Evolutionary conservation across 2,888 invertebrate genomes (phyloP), one percentile per base, ranked within the genome.

Genomic region (Eupelmus urozonus): DNA sequence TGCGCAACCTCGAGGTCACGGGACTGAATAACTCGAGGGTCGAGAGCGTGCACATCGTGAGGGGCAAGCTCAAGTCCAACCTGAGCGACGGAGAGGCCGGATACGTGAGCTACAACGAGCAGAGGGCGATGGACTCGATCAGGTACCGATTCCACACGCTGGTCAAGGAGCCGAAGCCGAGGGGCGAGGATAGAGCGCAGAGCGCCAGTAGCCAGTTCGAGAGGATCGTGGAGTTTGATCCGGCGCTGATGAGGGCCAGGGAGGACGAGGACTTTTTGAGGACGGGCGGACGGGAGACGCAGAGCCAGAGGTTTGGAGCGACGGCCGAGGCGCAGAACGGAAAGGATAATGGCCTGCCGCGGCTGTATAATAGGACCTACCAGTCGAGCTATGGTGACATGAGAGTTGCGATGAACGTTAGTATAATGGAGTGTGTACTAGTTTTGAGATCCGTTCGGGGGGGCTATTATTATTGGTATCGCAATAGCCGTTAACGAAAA

Each of bases 121-220:
- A 86, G 2, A 82, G 83, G 16, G 87, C 85, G 27, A 67, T 88
- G 23, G 89, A 89, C 70, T 84, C 86, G 2, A 85, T 89, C 42
- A 84, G 86, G 34, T 89, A 89, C 77, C 81, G 88, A 51, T 89
- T 88, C 76, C 89, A 89, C 75, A 89, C 88, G 0, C 78, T 88
- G 20, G 83, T 85, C 13, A 88, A 87, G 23, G 85, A 88, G 29
- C 83, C 85, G 0, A 86, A 77, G 27, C 4, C 51, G 2, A 53
- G 3, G 0, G 11, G 13, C 20, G 16, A 51, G 0, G 45, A 57
- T 0, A 11, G 11, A 1, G 51, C 51, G 9, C 45, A 16, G 0
- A 53, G 62, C 5, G 76, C 59, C 7, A 69, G 27, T 23, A 40
- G 73, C 0, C 42, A 51, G 18, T 66, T 70, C 0, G 75, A 65